Base-by-base conservation (phyloP, 2,797 vertebrate genomes). In the Alca torda region DNA sequence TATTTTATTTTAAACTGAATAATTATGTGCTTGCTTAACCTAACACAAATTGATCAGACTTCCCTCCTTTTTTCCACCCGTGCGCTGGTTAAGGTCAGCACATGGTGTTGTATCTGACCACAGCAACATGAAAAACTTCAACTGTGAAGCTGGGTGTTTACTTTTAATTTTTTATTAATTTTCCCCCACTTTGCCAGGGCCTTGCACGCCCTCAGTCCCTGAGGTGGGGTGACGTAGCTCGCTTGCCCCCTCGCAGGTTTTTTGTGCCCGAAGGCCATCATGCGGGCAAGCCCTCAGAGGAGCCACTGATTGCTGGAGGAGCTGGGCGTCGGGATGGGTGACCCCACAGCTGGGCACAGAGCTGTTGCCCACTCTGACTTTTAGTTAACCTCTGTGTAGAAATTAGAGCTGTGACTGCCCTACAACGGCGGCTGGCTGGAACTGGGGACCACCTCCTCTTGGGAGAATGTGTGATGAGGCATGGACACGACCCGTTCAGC, bases 401-500 rank as follows among this genome's bases (percentile, higher is more conserved):
- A 50, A 50, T 4, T 28, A 26, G 39, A 56, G 46, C 30, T 0
- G 2, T 4, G 33, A 48, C 31, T 68, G n/a, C 37, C 18, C 39
- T 72, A 5, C 19, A 21, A 3, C 54, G 56, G 28, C 50, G n/a
- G 30, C 19, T 53, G 26, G n/a, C 24, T 75, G 51, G 35, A 70
- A 57, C 10, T 31, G 23, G 18, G 21, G 5, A 8, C 26, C 41
- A 16, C 17, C 30, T 74, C 33, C 51, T 64, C 43, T 45, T 39
- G 43, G 56, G 28, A 78, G 41, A 82, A 61, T 0, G 1, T 56
- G 16, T 3, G 2, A 14, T 13, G 25, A 61, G 18, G 19, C 11
- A 33, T 0, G 2, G 48, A 39, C 10, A 7, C 6, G 13, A 61
- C 20, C 28, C 0, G 0, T 75, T 87, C 48, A 16, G 59, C 45